Conservation (phyloP, 2,888 invertebrate genomes). For the Stramonita haemastoma region DNA sequence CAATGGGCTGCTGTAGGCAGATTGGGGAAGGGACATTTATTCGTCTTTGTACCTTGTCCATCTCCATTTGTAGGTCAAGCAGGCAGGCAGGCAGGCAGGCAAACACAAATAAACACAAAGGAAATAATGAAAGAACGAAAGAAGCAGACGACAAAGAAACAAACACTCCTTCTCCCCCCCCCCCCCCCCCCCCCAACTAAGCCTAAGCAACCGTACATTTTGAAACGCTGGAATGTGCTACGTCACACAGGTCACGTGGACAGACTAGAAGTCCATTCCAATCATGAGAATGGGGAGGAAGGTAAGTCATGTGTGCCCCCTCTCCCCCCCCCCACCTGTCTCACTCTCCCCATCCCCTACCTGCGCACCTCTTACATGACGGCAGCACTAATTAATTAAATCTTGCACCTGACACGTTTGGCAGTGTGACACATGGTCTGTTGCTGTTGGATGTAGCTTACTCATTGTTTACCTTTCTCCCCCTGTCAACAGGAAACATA, state of each 20-base stretch:
- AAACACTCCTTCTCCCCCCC: neutral
- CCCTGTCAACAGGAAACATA: no score
- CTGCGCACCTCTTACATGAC: neutral
- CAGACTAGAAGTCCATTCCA: conserved; percentile 23
- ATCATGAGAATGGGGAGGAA: conserved; percentile 25
- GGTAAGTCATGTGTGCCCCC: conserved; percentile 52
- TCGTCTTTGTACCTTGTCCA: no score
- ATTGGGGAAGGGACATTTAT: no score
- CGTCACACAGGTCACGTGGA: conserved; percentile 30
- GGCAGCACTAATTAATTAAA: no score
- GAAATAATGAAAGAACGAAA: neutral
- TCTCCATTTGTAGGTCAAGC: no score
- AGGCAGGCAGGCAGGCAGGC: no score
- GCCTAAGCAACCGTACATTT: neutral
- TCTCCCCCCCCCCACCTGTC: neutral
- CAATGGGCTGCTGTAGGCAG: no score
- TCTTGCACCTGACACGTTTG: no score
- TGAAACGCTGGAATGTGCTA: neutral
- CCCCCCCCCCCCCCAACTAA: neutral
- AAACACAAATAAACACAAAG: neutral
- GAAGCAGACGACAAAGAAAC: no score
- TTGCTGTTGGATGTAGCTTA: no score
- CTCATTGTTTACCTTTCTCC: no score
- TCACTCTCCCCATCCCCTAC: neutral
- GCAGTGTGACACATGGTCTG: no score